Evolutionary conservation across 2,888 invertebrate species (phyloP).

Genomic region (Hesperia comma): DNA sequence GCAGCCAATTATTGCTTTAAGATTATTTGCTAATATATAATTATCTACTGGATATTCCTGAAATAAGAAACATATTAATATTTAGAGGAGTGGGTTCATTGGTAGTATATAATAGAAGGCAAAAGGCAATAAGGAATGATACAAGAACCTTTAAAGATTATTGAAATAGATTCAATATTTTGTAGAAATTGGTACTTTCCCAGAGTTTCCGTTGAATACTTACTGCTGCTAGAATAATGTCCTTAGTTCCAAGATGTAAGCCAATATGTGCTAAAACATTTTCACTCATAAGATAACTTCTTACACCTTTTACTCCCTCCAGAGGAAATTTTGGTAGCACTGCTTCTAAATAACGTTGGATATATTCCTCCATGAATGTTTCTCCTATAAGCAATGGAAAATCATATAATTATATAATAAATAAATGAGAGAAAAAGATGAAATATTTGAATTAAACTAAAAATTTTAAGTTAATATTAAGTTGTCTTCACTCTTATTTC

Average conservation of each 20-base stretch:
- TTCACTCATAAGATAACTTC: conserved; percentile 86
- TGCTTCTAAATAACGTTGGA: conserved; percentile 87
- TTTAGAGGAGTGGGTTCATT: no score
- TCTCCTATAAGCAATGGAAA: conserved; percentile 71
- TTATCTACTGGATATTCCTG: conserved; percentile 89
- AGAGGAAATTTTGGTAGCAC: conserved; percentile 89
- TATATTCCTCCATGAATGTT: conserved; percentile 85
- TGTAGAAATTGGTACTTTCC: no score
- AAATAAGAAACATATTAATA: conserved; percentile 36
- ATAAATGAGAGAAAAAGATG: no score
- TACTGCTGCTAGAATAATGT: conserved; percentile 91
- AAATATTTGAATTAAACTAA: no score
- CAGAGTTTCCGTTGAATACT: conserved; percentile 57
- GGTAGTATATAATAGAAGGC: no score
- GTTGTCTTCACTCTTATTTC: no score
- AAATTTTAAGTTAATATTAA: no score
- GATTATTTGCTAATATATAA: conserved; percentile 87
- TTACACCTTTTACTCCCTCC: conserved; percentile 88
- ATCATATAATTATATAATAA: background rate
- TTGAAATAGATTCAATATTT: no score
- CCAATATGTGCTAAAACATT: conserved; percentile 89
- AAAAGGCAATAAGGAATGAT: no score
- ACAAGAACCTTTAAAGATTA: no score
- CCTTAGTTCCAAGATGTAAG: conserved; percentile 90
- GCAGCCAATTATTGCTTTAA: conserved; percentile 93